Conservation (phyloP, 2,797 vertebrate genomes). For the Sebastes goodei region DNA sequence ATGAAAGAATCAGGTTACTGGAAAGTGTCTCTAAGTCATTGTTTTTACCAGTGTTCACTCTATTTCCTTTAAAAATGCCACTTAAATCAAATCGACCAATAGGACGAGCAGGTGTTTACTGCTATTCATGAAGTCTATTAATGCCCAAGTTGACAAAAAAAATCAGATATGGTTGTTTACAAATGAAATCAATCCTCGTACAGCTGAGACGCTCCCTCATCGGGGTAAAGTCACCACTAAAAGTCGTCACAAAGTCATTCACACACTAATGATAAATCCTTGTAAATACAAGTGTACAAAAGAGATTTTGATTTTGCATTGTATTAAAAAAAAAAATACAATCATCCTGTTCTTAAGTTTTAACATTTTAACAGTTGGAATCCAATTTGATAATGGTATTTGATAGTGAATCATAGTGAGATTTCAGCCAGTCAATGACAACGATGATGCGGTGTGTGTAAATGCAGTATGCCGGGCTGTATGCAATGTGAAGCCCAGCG, state of each 20-base stretch:
- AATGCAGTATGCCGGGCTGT: conserved; percentile 56
- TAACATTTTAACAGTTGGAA: conserved; percentile 62
- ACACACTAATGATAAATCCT: conserved; percentile 29
- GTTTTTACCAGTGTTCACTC: not conserved
- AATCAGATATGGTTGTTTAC: not conserved
- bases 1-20: not conserved
- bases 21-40: not conserved
- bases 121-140: not conserved
- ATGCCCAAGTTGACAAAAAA: not conserved
- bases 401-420: conserved; percentile 45
- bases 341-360: conserved; percentile 64
- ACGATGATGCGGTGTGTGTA: conserved; percentile 11
- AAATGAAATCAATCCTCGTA: not conserved
- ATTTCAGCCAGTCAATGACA: conserved; percentile 21
- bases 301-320: conserved; percentile 56
- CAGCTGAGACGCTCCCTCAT: conserved; percentile 1
- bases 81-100: not conserved
- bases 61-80: not conserved
- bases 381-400: conserved; percentile 58
- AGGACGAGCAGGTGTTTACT: conserved; percentile 13
- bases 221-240: not conserved
- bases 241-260: conserved; percentile 19
- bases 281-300: conserved; percentile 75
- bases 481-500: conserved; percentile 63
- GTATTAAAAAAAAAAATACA: conserved; percentile 51